Evolutionary conservation across 2,888 invertebrate species (phyloP).

Genomic region (Eledona agricola): DNA sequence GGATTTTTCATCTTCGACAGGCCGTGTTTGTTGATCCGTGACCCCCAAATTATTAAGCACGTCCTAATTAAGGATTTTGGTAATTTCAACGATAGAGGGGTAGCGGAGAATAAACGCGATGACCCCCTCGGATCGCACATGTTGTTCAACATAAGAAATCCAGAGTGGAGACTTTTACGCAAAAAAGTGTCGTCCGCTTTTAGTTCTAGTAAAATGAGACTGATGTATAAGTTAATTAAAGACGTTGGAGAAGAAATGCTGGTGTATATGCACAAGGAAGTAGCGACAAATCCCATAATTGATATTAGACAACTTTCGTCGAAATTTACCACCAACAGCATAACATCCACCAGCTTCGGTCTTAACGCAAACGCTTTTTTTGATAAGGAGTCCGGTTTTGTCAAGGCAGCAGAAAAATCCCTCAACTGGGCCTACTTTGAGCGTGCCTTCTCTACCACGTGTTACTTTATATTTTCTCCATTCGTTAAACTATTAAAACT

Average conservation of each 20-base stretch:
- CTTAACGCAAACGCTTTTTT: slow-evolving; percentile 42
- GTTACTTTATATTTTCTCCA: slow-evolving; percentile 39
- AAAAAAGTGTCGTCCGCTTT: slow-evolving; percentile 64
- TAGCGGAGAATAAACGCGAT: slow-evolving; percentile 57
- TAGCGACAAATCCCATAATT: slow-evolving; percentile 9
- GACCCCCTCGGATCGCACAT: slow-evolving; percentile 60
- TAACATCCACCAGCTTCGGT: slow-evolving; percentile 42
- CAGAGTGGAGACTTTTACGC: slow-evolving; percentile 64
- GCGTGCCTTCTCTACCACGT: slow-evolving; percentile 32
- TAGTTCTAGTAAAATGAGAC: slow-evolving; percentile 64
- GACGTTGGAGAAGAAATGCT: slow-evolving; percentile 54
- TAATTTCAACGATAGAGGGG: slow-evolving; percentile 61
- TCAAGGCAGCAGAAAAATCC: slow-evolving; percentile 29
- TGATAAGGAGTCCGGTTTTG: slow-evolving; percentile 40
- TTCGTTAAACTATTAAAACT: slow-evolving; percentile 38
- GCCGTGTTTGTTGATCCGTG: slow-evolving; percentile 60
- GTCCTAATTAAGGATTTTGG: slow-evolving; percentile 62
- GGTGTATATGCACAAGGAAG: slow-evolving; percentile 14
- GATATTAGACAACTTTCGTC: slow-evolving; percentile 38
- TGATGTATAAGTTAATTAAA: slow-evolving; percentile 62
- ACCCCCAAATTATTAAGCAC: slow-evolving; percentile 61
- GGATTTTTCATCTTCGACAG: slow-evolving; percentile 63
- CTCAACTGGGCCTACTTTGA: slow-evolving; percentile 33
- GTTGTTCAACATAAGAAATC: slow-evolving; percentile 60
- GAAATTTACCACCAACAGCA: slow-evolving; percentile 39